phyloP scores from a whole-genome alignment of 2,888 invertebrate genomes.

The Rotaria sp. region DNA sequence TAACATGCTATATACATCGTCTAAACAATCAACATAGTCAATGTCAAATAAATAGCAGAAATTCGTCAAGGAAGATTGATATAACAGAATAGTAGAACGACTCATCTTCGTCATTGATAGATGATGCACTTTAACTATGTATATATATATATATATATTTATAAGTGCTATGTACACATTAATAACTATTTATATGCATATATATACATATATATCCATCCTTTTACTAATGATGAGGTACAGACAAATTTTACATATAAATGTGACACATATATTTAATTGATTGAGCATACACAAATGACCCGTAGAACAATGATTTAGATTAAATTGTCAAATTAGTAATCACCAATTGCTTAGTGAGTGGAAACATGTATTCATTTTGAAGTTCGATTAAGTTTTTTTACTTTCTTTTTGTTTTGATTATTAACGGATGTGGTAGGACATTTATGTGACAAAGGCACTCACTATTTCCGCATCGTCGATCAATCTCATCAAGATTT shows the following conservation, averaged over 20 bases:
- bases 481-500: not conserved
- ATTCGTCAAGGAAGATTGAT: not conserved
- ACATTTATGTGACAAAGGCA: not conserved
- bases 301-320: not conserved
- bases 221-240: not conserved
- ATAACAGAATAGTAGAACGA: not conserved
- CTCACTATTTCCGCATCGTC: not conserved
- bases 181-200: not conserved
- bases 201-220: not conserved
- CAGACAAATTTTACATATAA: not conserved
- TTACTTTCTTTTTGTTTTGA: not conserved
- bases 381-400: not conserved
- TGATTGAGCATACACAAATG: not conserved
- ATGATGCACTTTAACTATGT: not conserved
- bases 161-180: not conserved
- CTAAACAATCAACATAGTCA: slow-evolving; percentile 21
- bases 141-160: not conserved
- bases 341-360: not conserved
- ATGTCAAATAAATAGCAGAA: not conserved
- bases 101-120: not conserved
- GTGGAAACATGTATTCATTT: not conserved
- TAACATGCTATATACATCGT: not conserved
- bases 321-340: no score
- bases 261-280: no score
- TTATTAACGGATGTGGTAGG: not conserved